Evolutionary conservation across 2,113 vertebrate species (phyloP).

Genomic region (Gnathonemus longibarbis): DNA sequence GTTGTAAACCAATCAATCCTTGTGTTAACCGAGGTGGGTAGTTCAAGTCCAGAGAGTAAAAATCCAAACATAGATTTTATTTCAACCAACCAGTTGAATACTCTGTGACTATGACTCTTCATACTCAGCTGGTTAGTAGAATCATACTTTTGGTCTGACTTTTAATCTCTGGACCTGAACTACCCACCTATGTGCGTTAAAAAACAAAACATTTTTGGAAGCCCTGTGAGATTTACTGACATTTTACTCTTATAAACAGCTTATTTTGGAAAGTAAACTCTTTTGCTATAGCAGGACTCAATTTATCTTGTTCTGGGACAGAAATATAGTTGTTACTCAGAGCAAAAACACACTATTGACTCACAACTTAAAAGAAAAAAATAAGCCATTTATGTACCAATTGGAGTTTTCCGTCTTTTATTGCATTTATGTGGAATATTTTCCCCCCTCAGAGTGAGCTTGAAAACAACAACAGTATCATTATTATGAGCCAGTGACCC

Average conservation of each 20-base stretch:
- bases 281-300: background rate
- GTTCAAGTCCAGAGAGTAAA: background rate
- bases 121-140: background rate
- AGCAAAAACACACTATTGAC: slow-evolving; percentile 11
- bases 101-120: background rate
- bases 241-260: slow-evolving; percentile 5
- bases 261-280: background rate
- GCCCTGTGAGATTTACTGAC: background rate
- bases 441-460: background rate
- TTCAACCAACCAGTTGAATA: background rate
- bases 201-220: background rate
- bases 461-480: slow-evolving; percentile 16
- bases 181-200: background rate
- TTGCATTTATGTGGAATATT: slow-evolving; percentile 5
- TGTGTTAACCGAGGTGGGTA: background rate
- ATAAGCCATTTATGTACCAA: background rate
- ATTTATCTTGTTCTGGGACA: slow-evolving; percentile 12
- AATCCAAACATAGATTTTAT: background rate
- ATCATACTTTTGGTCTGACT: background rate
- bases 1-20: background rate
- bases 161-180: background rate
- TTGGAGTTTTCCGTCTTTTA: slow-evolving; percentile 5
- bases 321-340: slow-evolving; percentile 7
- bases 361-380: slow-evolving; percentile 14
- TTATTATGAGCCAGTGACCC: background rate